Conservation (phyloP, 2,797 vertebrate genomes). For the Neopelma chrysocephalum region DNA sequence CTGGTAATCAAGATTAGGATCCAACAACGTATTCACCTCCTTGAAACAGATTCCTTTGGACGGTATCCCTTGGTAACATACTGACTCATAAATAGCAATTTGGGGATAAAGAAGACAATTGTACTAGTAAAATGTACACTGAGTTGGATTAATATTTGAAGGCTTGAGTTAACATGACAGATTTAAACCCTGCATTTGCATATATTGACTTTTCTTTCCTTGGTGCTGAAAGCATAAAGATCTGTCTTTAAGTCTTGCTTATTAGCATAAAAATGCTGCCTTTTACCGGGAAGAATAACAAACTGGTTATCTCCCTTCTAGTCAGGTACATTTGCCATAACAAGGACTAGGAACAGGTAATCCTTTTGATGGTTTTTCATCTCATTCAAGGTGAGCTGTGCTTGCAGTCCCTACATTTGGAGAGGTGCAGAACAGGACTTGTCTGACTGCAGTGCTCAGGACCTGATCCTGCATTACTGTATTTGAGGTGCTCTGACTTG, state of each 20-base stretch:
- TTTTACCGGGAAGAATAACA: neutral
- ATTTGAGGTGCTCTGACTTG: neutral
- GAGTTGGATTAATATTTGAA: neutral
- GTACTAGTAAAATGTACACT: neutral
- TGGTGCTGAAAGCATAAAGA: neutral
- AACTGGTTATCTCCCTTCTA: neutral
- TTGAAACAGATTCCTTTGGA: neutral
- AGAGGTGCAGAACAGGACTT: neutral
- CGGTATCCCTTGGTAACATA: conserved; percentile 6
- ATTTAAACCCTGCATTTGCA: neutral
- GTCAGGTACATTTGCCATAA: neutral
- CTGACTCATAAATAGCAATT: neutral
- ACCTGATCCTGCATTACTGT: neutral
- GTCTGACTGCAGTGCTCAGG: neutral
- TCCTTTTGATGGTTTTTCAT: neutral
- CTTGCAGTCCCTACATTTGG: neutral
- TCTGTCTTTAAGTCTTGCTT: neutral
- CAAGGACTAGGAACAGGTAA: neutral
- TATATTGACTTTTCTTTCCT: neutral
- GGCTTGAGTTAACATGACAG: neutral
- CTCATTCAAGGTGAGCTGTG: neutral
- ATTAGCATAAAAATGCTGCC: neutral
- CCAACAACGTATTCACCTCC: neutral
- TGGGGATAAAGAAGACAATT: neutral
- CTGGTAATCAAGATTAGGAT: neutral